Percentiles rank a stretch among this genome's conserved stretches.
Evolutionary conservation across 2,113 vertebrate genomes (phyloP).

Genomic region (Stegostoma tigrinum): DNA sequence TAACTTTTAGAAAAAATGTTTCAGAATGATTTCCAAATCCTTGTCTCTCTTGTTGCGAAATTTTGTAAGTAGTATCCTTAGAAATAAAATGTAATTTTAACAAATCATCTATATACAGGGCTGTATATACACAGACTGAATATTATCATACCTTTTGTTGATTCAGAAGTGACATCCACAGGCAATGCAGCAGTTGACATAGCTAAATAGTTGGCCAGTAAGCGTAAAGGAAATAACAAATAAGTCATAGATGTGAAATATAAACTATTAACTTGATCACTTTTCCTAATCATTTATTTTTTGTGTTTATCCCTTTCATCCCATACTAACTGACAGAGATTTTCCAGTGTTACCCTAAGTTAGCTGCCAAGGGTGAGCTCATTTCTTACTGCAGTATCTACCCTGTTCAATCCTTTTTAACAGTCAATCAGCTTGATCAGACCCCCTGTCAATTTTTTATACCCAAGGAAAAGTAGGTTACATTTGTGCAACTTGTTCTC

Average conservation of each 20-base stretch:
- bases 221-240: not conserved
- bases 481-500: not conserved
- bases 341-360: no score
- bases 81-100: not conserved
- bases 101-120: not conserved
- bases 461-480: not conserved
- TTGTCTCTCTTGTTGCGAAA: not conserved
- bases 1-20: not conserved
- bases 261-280: not conserved
- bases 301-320: no score
- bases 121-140: not conserved
- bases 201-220: not conserved
- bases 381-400: not conserved
- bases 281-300: no score
- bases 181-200: not conserved
- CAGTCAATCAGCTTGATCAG: not conserved
- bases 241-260: not conserved
- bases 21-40: not conserved
- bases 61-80: not conserved
- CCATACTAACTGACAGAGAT: no score
- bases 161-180: not conserved
- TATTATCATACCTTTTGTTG: not conserved
- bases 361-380: no score
- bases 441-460: not conserved
- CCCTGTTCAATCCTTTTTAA: not conserved